Base-by-base conservation (phyloP, 2,797 vertebrate genomes). In the Catostomus latipinnis region DNA sequence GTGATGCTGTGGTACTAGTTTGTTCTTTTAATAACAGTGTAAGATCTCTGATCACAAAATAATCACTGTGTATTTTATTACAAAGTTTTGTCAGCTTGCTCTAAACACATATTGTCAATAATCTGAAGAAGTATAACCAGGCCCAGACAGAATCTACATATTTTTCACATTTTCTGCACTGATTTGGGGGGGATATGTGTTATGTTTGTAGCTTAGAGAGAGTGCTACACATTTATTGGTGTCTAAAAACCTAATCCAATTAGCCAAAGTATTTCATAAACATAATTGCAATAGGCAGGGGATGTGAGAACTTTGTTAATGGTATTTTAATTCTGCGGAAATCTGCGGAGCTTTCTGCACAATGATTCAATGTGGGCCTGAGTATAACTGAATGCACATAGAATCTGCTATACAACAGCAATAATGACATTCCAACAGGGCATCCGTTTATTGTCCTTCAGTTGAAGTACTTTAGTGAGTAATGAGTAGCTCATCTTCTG, bases 401-500 rank as follows among this genome's bases (percentile, higher is more conserved):
- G 65, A 66, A 53, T 12, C 43, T 46, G 22, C 45, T 16, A n/a
- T 66, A 57, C 53, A 69, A 56, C 43, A 34, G 57, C 50, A 71
- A 22, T 81, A 75, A 78, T 71, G 67, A 54, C 72, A 68, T 79
- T 75, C 66, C 63, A 71, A 58, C 62, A 70, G 57, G 69, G 66
- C 67, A 69, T 70, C 16, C 45, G 18, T 53, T 71, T 75, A 65
- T 80, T 76, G 76, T 80, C 61, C 74, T 74, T 74, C 45, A 76
- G 72, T 56, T 56, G 83, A 79, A 75, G 54, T 65, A 50, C 70
- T 79, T 79, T 53, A 81, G 62, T 58, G 50, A 74, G 81, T 62
- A 74, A 71, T 78, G 72, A 85, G 85, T 83, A 81, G 61, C 80
- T 66, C 18, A 65, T 73, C 70, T 78, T 78, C 58, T 69, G 84